Evolutionary conservation across 37 sponge, comb jelly and placozoan species (phyloP).

Genomic region (Oscarella lobularis): DNA sequence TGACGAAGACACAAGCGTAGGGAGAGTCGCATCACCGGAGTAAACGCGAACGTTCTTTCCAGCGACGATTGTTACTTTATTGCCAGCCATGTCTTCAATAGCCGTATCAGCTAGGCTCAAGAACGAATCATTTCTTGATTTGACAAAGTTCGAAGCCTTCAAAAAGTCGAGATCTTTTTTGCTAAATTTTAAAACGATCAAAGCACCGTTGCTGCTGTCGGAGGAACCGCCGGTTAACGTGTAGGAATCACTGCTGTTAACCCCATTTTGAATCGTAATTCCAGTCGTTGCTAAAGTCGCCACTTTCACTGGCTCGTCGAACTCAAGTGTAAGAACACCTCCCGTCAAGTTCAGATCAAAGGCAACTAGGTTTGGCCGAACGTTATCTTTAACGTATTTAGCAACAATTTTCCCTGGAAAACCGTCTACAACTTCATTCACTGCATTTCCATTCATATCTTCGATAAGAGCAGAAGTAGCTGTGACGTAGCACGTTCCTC

Average conservation of each 20-base stretch:
- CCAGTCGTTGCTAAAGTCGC: conserved; percentile 18
- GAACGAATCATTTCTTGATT: conserved; percentile 20
- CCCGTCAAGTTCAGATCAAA: conserved; percentile 68
- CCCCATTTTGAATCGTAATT: conserved; percentile 18
- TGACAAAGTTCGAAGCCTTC: conserved; percentile 15
- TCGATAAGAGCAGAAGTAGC: conserved; percentile 27
- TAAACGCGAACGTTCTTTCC: not conserved
- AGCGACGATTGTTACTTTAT: not conserved
- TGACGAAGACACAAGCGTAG: not conserved
- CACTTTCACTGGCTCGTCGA: conserved; percentile 62
- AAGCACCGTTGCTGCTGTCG: conserved; percentile 35
- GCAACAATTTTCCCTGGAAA: not conserved
- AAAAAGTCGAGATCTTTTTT: conserved; percentile 55
- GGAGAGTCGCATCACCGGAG: not conserved
- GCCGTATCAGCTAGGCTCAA: conserved; percentile 32
- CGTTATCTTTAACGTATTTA: conserved; percentile 27
- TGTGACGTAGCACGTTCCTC: conserved; percentile 34
- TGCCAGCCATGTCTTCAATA: conserved; percentile 58
- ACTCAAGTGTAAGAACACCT: conserved; percentile 31
- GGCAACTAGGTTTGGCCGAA: conserved; percentile 31
- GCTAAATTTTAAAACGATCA: conserved; percentile 36
- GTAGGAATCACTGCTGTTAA: not conserved
- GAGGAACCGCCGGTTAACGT: conserved; percentile 19
- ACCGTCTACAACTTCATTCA: not conserved
- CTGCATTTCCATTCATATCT: conserved; percentile 62